Conservation (phyloP, 2,797 vertebrate species). For the Adelosebastes latens region DNA sequence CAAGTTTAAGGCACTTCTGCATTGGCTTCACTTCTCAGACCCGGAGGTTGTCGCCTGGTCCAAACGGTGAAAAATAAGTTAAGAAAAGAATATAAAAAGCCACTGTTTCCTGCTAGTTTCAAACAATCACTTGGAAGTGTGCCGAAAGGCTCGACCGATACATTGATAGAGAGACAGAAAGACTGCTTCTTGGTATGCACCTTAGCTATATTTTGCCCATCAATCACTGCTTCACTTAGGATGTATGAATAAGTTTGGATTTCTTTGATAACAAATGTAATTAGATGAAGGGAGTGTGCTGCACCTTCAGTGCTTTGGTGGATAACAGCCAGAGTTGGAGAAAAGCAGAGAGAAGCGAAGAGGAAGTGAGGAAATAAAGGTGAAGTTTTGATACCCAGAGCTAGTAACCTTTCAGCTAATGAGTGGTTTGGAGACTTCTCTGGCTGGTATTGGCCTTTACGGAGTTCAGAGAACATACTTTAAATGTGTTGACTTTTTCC, state of each 20-base stretch:
- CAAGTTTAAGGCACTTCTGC: too few species aligned
- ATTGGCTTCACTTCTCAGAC: too few species aligned
- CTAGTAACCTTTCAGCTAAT: constrained; percentile 69
- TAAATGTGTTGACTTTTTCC: constrained; percentile 58
- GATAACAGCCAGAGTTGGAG: constrained; percentile 17
- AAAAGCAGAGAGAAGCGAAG: neutral
- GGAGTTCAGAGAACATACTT: constrained; percentile 55
- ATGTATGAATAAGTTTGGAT: neutral
- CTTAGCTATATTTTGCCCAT: neutral
- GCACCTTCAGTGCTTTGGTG: constrained; percentile 8
- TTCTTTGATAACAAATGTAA: constrained; percentile 9
- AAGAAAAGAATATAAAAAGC: neutral
- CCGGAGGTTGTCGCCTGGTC: too few species aligned
- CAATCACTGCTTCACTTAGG: neutral
- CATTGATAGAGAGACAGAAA: neutral
- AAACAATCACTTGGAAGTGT: neutral
- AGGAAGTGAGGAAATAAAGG: constrained; percentile 28
- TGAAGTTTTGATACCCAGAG: constrained; percentile 51
- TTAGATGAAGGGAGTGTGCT: neutral
- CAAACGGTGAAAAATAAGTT: neutral
- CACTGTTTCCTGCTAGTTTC: neutral
- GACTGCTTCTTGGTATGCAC: neutral
- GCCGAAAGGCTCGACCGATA: neutral
- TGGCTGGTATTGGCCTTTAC: constrained; percentile 56
- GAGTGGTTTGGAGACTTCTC: constrained; percentile 54